Conservation (phyloP, 2,797 vertebrate species). For the Sebastiscus tertius region DNA sequence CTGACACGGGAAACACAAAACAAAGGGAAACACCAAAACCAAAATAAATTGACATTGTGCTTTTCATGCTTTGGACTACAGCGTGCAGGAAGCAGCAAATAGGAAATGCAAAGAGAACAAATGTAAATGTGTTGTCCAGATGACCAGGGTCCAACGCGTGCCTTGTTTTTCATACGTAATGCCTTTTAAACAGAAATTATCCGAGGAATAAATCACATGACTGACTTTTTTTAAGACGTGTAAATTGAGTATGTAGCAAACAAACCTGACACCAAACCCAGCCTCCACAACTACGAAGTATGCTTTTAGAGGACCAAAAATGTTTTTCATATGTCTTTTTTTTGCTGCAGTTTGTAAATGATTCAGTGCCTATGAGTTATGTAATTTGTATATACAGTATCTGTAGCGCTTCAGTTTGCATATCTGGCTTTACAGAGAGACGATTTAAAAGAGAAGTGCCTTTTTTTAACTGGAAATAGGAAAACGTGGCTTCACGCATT, state of each 20-base stretch:
- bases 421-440: conserved; percentile 55
- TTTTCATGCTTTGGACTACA: conserved; percentile 57
- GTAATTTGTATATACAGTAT: conserved; percentile 60
- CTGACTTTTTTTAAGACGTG: conserved; percentile 40
- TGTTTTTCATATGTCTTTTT: conserved; percentile 18
- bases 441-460: conserved; percentile 59
- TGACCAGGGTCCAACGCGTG: conserved; percentile 70
- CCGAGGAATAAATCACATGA: conserved; percentile 34
- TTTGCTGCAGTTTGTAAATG: conserved; percentile 64
- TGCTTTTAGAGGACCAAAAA: conserved; percentile 71
- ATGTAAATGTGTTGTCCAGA: conserved; percentile 38
- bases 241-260: conserved; percentile 54
- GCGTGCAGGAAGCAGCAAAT: conserved; percentile 46
- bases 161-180: conserved; percentile 65
- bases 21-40: conserved; percentile 42
- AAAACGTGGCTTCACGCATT: conserved; percentile 5
- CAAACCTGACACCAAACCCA: conserved; percentile 29
- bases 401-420: conserved; percentile 52
- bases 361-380: conserved; percentile 54
- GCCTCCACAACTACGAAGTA: conserved; percentile 1
- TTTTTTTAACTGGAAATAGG: conserved; percentile 70
- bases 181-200: conserved; percentile 42
- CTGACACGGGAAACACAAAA: not conserved
- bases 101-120: conserved; percentile 47
- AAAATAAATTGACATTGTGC: not conserved